Evolutionary conservation across 2,113 vertebrate species (phyloP).

Genomic region (Burhinus oedicnemus): DNA sequence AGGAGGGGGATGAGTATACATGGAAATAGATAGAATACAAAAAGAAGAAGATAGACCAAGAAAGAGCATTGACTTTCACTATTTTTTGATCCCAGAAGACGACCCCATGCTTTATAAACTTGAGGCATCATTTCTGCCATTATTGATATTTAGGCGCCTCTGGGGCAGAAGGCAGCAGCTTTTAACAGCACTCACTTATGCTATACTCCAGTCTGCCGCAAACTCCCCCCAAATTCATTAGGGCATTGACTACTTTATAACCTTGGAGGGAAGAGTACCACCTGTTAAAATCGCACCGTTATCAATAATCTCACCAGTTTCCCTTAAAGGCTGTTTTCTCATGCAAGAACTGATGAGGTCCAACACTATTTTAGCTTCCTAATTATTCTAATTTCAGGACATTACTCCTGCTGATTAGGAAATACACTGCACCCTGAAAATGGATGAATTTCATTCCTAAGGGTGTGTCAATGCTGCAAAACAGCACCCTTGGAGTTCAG

Average conservation of each 20-base stretch:
- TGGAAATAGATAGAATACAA: not conserved
- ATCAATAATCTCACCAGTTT: not conserved
- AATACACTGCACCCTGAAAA: not conserved
- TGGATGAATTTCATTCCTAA: not conserved
- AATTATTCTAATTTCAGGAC: not conserved
- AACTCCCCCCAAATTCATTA: too few relatives aligned
- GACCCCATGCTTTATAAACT: not conserved
- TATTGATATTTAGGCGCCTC: not conserved
- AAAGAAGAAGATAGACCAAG: not conserved
- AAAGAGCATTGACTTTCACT: not conserved
- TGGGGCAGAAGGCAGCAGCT: not conserved
- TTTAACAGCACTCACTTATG: not conserved
- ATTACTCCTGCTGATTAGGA: not conserved
- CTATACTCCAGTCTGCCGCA: not conserved
- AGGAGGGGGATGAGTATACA: accelerated
- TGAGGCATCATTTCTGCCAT: not conserved
- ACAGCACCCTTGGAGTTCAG: not conserved
- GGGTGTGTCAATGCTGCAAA: not conserved
- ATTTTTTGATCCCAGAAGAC: not conserved
- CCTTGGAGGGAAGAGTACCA: not conserved
- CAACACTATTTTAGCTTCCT: not conserved
- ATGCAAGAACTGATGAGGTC: not conserved
- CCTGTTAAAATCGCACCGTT: not conserved
- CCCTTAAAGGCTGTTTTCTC: not conserved
- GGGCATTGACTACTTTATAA: not conserved